Conservation (phyloP, 1,140 invertebrate genomes). For the Temnothorax longispinosus region DNA sequence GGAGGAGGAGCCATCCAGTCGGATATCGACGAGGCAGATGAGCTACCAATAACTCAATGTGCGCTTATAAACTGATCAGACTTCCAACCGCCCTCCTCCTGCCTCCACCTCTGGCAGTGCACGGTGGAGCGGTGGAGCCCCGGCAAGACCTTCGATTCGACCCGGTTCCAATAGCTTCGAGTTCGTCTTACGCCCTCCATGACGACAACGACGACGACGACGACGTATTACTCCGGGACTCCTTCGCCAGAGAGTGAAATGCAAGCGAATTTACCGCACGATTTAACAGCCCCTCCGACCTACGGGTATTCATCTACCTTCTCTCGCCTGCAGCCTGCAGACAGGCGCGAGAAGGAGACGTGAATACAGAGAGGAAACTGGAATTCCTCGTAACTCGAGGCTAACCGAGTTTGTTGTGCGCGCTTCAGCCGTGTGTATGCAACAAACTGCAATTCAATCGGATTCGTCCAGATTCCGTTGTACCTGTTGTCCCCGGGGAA, state of each 20-base stretch:
- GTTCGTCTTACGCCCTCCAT: slow-evolving; percentile 69
- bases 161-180: slow-evolving; percentile 79
- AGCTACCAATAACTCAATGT: slow-evolving; percentile 84
- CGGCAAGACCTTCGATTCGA: slow-evolving; percentile 69
- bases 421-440: slow-evolving; percentile 54
- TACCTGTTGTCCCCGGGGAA: slow-evolving; percentile 46
- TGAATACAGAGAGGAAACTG: slow-evolving; percentile 61
- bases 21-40: slow-evolving; percentile 82
- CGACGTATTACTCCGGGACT: slow-evolving; percentile 79
- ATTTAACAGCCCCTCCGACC: slow-evolving; percentile 78
- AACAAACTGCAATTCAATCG: slow-evolving; percentile 57
- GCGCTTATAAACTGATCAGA: slow-evolving; percentile 84
- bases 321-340: slow-evolving; percentile 57
- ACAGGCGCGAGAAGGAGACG: slow-evolving; percentile 42
- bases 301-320: slow-evolving; percentile 73
- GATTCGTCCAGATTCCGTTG: slow-evolving; percentile 50
- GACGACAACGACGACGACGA: slow-evolving; percentile 70
- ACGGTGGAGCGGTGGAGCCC: slow-evolving; percentile 22
- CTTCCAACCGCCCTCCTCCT: slow-evolving; percentile 69
- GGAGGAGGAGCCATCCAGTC: slow-evolving; percentile 79
- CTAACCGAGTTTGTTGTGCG: slow-evolving; percentile 73
- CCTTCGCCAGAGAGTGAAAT: slow-evolving; percentile 75
- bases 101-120: slow-evolving; percentile 36
- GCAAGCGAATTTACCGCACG: slow-evolving; percentile 80
- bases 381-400: slow-evolving; percentile 70